Base-by-base conservation (phyloP, 2,888 invertebrate genomes). In the Trachelus troglodyta region DNA sequence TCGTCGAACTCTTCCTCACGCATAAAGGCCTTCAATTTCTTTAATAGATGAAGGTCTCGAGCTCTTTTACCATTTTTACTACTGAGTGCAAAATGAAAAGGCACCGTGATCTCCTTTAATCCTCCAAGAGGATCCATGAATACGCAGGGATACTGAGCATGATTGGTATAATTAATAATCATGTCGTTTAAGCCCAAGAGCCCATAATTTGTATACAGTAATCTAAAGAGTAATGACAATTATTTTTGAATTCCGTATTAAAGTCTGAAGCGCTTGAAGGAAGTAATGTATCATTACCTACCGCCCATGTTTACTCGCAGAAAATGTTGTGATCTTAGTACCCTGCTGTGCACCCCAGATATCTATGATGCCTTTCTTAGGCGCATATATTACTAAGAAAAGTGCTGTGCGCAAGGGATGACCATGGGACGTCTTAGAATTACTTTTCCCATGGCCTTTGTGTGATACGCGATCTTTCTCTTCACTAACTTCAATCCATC, bases 331-430 rank as follows among this genome's bases (percentile, higher is more conserved):
- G 11, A 99, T 96, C 91, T 97, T 95, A 15, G 96, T 95, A 0
- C 99, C 98, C 89, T 96, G 95, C 89, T 98, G 97, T 87, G 97
- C 94, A 4, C 97, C 94, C 95, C 99, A 98, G 79, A 99, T 97
- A 92, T 99, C 99, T 77, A 99, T 93, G 11, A 98, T 94, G 23
- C 98, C 98, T 90, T 98, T 95, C 84, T 97, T 96, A 0, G 98
- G 97, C 11, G 98, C 97, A 92, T 98, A 99, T 82, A 99, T 97
- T 2, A 97, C 95, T 77, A 99, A 93, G 91, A 99, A 99, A 75
- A 97, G 92, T 0, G 95, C 95, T 78, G 95, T 93, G 85, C 94
- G 93, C 69, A 94, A 92, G 75, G 92, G 92, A 1, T 92, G 69
- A 34, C 77, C 31, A 74, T 75, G 37, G 56, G 56, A 69, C 12